A percentile compares a stretch with the other conserved stretches of the same genome.
Evolutionary conservation across 2,888 invertebrate genomes (phyloP).

Genomic region (Tridacna crocea): DNA sequence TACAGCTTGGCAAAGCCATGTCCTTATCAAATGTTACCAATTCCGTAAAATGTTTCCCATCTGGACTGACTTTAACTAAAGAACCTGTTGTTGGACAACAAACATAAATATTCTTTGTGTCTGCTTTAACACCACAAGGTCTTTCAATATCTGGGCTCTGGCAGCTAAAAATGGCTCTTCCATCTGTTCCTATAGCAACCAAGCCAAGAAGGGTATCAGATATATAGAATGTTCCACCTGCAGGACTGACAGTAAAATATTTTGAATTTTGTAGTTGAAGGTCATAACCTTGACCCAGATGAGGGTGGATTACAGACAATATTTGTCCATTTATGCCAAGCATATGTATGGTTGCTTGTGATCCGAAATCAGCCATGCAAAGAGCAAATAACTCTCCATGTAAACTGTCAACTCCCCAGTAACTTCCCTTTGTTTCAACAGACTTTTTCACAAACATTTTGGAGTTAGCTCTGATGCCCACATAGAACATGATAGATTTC

Average conservation of each 20-base stretch:
- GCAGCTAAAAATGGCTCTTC: constrained; percentile 27
- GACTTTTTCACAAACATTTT: constrained; percentile 21
- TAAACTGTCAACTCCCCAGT: constrained; percentile 28
- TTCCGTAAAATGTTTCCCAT: constrained; percentile 3
- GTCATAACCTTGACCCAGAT: constrained; percentile 8
- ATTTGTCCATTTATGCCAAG: constrained; percentile 22
- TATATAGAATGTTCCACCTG: constrained; percentile 39
- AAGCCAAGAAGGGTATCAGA: constrained; percentile 23
- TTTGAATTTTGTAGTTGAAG: constrained; percentile 7
- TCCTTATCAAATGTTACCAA: background rate
- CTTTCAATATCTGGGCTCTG: constrained; percentile 21
- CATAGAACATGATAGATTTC: constrained; percentile 7
- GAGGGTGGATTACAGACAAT: constrained; percentile 25
- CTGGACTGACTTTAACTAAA: constrained; percentile 14
- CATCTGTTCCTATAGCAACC: constrained; percentile 37
- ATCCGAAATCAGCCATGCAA: constrained; percentile 5
- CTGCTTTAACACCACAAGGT: constrained; percentile 22
- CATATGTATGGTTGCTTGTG: constrained; percentile 21
- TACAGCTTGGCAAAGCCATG: constrained; percentile 17
- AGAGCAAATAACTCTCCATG: constrained; percentile 37
- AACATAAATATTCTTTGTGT: constrained; percentile 30
- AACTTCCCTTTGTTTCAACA: constrained; percentile 22
- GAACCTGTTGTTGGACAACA: constrained; percentile 23
- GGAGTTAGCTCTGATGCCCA: constrained; percentile 1
- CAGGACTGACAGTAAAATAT: constrained; percentile 31